A percentile compares a stretch with the other conserved stretches of the same genome.
These are phyloP conservation scores for Lithodes maja DNA, from an alignment of 2,888 invertebrate genomes.

Conservation along the genomic window DNA sequence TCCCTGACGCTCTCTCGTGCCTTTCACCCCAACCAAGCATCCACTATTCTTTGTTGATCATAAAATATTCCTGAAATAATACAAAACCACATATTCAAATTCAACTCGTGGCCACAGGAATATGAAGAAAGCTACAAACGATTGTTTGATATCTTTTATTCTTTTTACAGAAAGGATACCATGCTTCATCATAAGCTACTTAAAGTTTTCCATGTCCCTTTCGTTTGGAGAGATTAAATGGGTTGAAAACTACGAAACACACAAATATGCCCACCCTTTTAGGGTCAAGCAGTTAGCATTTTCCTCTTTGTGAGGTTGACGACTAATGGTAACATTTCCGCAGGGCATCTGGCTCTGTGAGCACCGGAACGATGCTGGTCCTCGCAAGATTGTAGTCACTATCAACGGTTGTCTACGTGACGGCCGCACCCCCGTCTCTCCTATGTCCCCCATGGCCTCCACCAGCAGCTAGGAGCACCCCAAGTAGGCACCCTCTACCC, in stretches of 20 bases:
- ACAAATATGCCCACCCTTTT: neutral
- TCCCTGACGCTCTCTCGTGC: too few relatives aligned
- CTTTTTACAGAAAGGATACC: too few relatives aligned
- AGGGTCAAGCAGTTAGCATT: neutral
- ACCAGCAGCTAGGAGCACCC: constrained; percentile 82
- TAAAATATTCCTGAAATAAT: too few relatives aligned
- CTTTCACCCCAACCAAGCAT: too few relatives aligned
- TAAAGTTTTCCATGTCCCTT: too few relatives aligned
- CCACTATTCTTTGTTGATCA: too few relatives aligned
- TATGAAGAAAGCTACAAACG: too few relatives aligned
- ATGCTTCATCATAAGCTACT: too few relatives aligned
- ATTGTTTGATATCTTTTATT: too few relatives aligned
- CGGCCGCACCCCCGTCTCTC: constrained; percentile 74
- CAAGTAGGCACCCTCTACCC: constrained; percentile 38
- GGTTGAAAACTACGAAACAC: neutral
- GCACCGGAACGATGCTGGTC: constrained; percentile 96
- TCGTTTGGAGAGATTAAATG: neutral
- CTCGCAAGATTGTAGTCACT: constrained; percentile 91
- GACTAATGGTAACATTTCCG: neutral
- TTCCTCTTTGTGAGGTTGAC: neutral
- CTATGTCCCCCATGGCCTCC: constrained; percentile 88
- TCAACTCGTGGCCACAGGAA: too few relatives aligned
- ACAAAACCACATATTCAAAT: too few relatives aligned
- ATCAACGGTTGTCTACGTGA: constrained; percentile 92
- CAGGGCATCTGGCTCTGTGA: constrained; percentile 97